These are phyloP conservation scores for Tachystola acroxantha DNA, from an alignment of 2,888 invertebrate species.

Conservation along the genomic window DNA sequence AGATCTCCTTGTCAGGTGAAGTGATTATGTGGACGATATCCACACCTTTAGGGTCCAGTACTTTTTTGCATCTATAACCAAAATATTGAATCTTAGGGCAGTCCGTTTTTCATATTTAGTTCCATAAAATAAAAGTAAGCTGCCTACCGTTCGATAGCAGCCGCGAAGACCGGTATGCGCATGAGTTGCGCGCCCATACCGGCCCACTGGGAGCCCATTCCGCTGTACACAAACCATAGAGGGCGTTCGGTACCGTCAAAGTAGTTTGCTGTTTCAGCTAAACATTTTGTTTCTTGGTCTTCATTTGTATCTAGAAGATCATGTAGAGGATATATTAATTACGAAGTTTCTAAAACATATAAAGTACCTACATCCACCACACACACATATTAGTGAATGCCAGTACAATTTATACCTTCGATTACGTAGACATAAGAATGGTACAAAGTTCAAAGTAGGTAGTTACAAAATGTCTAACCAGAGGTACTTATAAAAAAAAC, in stretches of 20 bases:
- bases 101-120: too few relatives aligned
- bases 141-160: constrained; percentile 65
- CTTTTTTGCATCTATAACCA: constrained; percentile 66
- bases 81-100: too few relatives aligned
- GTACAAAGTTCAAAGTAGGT: too few relatives aligned
- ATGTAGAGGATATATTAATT: too few relatives aligned
- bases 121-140: too few relatives aligned
- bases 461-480: too few relatives aligned
- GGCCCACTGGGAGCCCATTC: constrained; percentile 85
- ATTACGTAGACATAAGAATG: too few relatives aligned
- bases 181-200: constrained; percentile 81
- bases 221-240: constrained; percentile 83
- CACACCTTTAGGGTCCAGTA: constrained; percentile 78
- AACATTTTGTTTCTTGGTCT: constrained; percentile 28
- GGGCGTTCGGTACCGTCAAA: constrained; percentile 51
- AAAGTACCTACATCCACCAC: too few relatives aligned
- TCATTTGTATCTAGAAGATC: constrained; percentile 26
- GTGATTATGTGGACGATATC: constrained; percentile 81
- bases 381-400: too few relatives aligned
- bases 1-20: constrained; percentile 77
- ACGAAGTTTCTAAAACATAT: too few relatives aligned
- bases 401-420: too few relatives aligned
- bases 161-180: constrained; percentile 77
- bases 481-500: too few relatives aligned
- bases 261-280: constrained; percentile 31